A percentile compares a stretch with the other conserved stretches of the same genome.
Evolutionary conservation across 2,888 invertebrate genomes (phyloP).

Genomic region (Tethea ocularis): DNA sequence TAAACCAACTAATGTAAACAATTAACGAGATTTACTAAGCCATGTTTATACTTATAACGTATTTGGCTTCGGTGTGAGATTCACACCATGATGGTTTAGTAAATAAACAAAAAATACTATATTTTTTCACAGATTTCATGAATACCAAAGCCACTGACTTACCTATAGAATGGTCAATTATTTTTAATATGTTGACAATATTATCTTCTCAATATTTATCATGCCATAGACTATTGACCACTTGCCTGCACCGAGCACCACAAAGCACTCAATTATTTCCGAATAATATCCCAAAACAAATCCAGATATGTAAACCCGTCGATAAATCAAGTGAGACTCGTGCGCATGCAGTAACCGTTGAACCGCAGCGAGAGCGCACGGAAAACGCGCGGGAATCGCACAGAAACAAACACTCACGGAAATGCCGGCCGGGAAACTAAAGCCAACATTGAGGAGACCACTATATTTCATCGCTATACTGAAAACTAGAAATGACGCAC

Average conservation of each 20-base stretch:
- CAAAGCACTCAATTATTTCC: background rate
- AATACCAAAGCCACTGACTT: too few relatives aligned
- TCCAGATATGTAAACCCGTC: background rate
- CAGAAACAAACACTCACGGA: constrained; percentile 38
- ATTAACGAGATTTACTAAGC: too few relatives aligned
- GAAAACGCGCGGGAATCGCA: constrained; percentile 14
- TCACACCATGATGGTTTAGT: too few relatives aligned
- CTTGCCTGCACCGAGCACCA: background rate
- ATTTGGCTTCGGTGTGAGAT: too few relatives aligned
- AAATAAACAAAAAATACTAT: too few relatives aligned
- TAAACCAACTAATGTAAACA: too few relatives aligned
- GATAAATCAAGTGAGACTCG: background rate
- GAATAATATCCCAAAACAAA: background rate
- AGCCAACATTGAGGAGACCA: constrained; percentile 26
- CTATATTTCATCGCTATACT: constrained; percentile 42
- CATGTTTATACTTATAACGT: too few relatives aligned
- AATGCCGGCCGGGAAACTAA: constrained; percentile 42
- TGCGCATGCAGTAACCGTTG: constrained; percentile 8
- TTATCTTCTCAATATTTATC: background rate
- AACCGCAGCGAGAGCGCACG: constrained; percentile 7
- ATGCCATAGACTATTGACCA: background rate
- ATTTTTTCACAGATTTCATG: too few relatives aligned
- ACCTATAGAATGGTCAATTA: too few relatives aligned
- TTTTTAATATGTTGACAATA: background rate
- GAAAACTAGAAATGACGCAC: constrained; percentile 16